Base-by-base conservation (phyloP, 1,140 invertebrate genomes). In the Paraescarpia echinospica region DNA sequence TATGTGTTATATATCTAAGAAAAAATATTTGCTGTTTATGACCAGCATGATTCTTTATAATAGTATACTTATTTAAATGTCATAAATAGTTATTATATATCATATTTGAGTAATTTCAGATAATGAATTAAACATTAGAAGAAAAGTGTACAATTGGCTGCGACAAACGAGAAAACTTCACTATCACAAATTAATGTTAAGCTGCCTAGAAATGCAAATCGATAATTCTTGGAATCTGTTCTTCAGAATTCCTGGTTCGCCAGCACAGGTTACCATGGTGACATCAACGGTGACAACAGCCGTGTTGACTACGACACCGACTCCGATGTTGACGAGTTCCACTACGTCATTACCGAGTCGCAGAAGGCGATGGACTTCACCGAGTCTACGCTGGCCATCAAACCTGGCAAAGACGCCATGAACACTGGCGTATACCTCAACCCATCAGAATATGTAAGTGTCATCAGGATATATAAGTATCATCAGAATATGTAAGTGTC, bases 251-350 rank as follows among this genome's bases (percentile, higher is more conserved):
- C 34, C 18, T 35, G 91, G 34, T 35, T 48, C 41, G 41, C 33
- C 91, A 41, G 34, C 18, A 41, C 12, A 48, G 91, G 35, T 41
- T 35, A 34, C 33, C 33, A 34, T 35, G 33, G 89, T 33, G 89
- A 90, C 33, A 33, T 33, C 34, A 90, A 90, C n/a, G 8, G 33
- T 34, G 33, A 34, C n/a, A 34, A 34, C 33, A 90, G 33, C 33
- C 33, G 35, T 31, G 1, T 35, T 93, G 91, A 33, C 91, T 94
- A 95, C 31, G 97, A 97, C 93, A 97, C 97, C 89, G 97, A 97
- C 93, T 97, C 97, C n/a, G 97, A 97, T 95, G 94, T 97, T 34
- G 97, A 97, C 92, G 97, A 97, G 93, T 96, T 97, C 89, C 96
- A 97, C 89, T 96, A 97, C 94, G 95, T 97, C 33, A 95, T 97